Conservation (phyloP, 2,888 invertebrate genomes). For the Drosophila peninsularis region DNA sequence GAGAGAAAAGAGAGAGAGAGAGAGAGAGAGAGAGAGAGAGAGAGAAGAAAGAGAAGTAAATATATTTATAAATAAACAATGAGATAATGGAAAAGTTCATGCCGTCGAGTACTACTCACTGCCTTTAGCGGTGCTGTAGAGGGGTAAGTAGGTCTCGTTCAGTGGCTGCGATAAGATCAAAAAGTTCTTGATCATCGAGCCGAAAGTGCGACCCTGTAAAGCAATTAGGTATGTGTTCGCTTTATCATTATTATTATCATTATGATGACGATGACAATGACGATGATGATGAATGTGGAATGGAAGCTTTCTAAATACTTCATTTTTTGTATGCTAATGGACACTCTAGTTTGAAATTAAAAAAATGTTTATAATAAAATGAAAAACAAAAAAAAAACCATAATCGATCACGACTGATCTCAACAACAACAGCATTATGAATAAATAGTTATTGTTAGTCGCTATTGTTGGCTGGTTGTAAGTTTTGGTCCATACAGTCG, state of each 20-base stretch:
- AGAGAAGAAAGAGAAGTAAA: not conserved
- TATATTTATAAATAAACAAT: not conserved
- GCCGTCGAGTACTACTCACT: constrained; percentile 82
- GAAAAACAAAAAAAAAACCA: constrained; percentile 12
- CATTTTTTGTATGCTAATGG: constrained; percentile 21
- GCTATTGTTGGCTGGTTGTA: constrained; percentile 16
- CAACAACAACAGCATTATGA: constrained; percentile 33
- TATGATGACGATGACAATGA: not conserved
- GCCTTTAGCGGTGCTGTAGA: constrained; percentile 90
- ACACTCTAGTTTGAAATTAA: constrained; percentile 3
- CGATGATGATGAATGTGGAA: constrained; percentile 1
- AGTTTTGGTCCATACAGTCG: constrained; percentile 5
- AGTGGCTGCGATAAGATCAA: constrained; percentile 87
- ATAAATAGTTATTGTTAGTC: constrained; percentile 53
- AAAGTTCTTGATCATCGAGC: constrained; percentile 89
- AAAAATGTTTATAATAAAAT: constrained; percentile 7
- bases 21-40: not conserved
- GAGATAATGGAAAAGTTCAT: not conserved
- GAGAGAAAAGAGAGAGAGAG: not conserved
- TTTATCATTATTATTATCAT: not conserved
- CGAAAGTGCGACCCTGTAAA: constrained; percentile 91
- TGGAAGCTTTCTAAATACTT: constrained; percentile 30
- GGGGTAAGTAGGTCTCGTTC: constrained; percentile 88
- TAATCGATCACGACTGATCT: constrained; percentile 77
- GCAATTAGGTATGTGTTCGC: not conserved